A percentile compares a stretch with the other conserved stretches of the same genome.
Conservation (phyloP, 2,888 invertebrate species). For the Argyresthia goedartella region DNA sequence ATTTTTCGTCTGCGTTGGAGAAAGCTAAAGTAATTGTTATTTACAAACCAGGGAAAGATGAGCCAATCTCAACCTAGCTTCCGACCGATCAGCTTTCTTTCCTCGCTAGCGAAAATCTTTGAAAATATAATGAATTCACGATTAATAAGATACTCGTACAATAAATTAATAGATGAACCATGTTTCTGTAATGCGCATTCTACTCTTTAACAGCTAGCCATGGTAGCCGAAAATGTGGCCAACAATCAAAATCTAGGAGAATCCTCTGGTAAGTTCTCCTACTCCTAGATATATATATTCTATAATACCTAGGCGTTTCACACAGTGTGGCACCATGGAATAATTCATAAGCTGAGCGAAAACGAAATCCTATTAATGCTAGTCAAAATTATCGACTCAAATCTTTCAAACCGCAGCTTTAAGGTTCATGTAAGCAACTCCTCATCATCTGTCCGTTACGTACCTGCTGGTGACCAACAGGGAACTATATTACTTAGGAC, state of each 20-base stretch:
- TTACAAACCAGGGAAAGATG: slow-evolving; percentile 8
- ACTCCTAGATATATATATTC: not conserved
- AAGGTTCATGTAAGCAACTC: too few species aligned
- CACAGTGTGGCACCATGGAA: not conserved
- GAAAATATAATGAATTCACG: slow-evolving; percentile 7
- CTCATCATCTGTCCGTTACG: too few species aligned
- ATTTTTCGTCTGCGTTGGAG: slow-evolving; percentile 7
- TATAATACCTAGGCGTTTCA: not conserved
- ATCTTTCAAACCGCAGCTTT: too few species aligned
- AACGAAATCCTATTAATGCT: too few species aligned
- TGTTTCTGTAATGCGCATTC: slow-evolving; percentile 7
- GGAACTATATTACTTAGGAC: too few species aligned
- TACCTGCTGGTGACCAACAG: too few species aligned
- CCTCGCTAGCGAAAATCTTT: slow-evolving; percentile 8
- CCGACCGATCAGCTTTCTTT: slow-evolving; percentile 11
- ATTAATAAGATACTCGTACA: not conserved
- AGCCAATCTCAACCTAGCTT: slow-evolving; percentile 4
- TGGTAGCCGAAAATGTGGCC: not conserved
- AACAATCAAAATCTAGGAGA: not conserved
- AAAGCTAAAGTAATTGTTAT: slow-evolving; percentile 6
- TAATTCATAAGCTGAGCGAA: slow-evolving; percentile 5
- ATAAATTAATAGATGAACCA: slow-evolving; percentile 5
- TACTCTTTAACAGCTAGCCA: slow-evolving; percentile 1
- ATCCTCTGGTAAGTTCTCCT: not conserved
- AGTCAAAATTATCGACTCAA: too few species aligned